Evolutionary conservation across 1,140 invertebrate genomes (phyloP), one percentile per base, ranked within the genome.

Genomic region (Oscheius sp.): DNA sequence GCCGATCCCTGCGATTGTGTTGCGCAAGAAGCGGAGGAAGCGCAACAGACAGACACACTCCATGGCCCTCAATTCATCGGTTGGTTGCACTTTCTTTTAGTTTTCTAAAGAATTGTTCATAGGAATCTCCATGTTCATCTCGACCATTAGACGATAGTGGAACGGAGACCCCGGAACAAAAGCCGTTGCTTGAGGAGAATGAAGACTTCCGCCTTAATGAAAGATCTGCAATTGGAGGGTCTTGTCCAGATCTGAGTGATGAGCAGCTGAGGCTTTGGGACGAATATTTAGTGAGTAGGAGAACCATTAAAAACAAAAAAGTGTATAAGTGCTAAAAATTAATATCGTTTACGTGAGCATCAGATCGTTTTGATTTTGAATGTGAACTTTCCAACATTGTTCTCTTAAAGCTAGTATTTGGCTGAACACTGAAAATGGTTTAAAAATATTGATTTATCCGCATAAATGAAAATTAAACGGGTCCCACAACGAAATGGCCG

Each of bases 191-290:
- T 4, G 61, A 34, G 61, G 36, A 63, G 23, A 32, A 59, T 38
- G 42, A 71, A 71, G 26, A 42, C 23, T 42, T 62, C 36, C 2
- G 61, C 42, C 28, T n/a, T n/a, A n/a, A 7, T 2, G 38, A 65
- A 1, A 32, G 49, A 7, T 3, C 23, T 13, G 52, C 34, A 34
- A 28, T 71, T 2, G 65, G 72, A 32, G 64, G 64, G 45, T 74
- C 72, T 2, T 74, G 72, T 49, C 72, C 72, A 0, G 72, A 74
- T 74, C 52, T 74, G 29, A 68, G 42, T 15, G 52, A 73, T 18
- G 68, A 74, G 31, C 72, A 74, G 62, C 34, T 74, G 28, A 34
- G 49, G 34, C 45, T 73, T 23, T 74, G 72, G 72, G 72, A 74
- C 34, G 49, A 74, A 20, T 67, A 67, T 36, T 49, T 74, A 55